Evolutionary conservation across 1,140 invertebrate species (phyloP).

Genomic region (Varroa destructor): DNA sequence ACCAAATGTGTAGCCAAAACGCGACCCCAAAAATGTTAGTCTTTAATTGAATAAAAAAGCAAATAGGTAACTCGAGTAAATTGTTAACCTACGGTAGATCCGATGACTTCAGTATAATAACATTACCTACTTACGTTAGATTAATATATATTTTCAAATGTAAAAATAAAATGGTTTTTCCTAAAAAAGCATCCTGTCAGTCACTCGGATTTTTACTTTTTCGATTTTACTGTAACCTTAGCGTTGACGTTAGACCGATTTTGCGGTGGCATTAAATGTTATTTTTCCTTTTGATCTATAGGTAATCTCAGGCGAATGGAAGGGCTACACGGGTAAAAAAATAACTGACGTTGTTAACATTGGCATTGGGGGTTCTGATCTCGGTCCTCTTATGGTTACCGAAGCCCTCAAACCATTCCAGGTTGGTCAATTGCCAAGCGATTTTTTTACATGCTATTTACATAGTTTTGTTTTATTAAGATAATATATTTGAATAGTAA

Average conservation of each 20-base stretch:
- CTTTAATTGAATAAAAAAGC: no score
- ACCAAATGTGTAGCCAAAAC: no score
- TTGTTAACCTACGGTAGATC: no score
- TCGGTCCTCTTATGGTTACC: constrained; percentile 96
- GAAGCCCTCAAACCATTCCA: constrained; percentile 84
- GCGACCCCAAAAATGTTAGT: no score
- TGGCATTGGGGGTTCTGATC: constrained; percentile 96
- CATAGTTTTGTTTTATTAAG: no score
- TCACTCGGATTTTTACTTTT: background rate
- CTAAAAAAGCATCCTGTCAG: background rate
- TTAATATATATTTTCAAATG: no score
- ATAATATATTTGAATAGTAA: no score
- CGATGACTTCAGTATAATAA: no score
- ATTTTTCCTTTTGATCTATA: constrained; percentile 33
- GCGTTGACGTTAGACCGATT: background rate
- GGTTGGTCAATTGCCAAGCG: background rate
- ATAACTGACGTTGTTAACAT: constrained; percentile 99
- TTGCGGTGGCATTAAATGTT: constrained; percentile 31
- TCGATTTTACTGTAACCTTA: constrained; percentile 22
- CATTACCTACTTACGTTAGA: no score
- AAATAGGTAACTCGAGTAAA: no score
- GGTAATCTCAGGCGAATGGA: constrained; percentile 58
- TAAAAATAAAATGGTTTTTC: background rate
- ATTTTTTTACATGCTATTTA: no score
- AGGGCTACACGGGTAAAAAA: constrained; percentile 78